phyloP scores from a whole-genome alignment of 2,888 invertebrate species.

The Platycheirus rosarum region DNA sequence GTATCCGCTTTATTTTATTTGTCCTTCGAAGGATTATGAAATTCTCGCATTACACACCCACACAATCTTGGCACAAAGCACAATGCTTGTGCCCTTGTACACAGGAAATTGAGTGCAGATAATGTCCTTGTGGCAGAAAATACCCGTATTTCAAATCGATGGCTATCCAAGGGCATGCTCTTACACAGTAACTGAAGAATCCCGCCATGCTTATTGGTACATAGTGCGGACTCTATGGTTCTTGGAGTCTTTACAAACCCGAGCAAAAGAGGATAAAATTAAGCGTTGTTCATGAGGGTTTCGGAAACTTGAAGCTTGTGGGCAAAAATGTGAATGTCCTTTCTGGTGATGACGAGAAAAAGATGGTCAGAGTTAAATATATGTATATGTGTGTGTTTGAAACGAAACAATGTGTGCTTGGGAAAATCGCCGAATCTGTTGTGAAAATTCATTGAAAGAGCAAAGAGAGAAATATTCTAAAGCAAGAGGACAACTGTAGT shows the following conservation, averaged over 20 bases:
- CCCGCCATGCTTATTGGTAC: constrained; percentile 62
- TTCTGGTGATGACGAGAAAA: constrained; percentile 19
- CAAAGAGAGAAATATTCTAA: neutral
- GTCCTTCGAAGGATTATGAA: neutral
- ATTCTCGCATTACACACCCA: neutral
- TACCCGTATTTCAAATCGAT: constrained; percentile 69
- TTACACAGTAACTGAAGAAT: constrained; percentile 48
- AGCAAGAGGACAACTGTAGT: constrained; percentile 3
- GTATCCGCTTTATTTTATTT: neutral
- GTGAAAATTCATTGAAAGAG: constrained; percentile 48
- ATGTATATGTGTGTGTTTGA: too few species aligned
- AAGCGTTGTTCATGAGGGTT: constrained; percentile 42
- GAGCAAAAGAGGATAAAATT: constrained; percentile 55
- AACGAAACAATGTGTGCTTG: constrained; percentile 52
- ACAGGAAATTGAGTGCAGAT: constrained; percentile 75
- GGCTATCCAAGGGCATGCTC: constrained; percentile 49
- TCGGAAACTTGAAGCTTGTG: neutral
- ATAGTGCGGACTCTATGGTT: constrained; percentile 15
- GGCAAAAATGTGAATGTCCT: constrained; percentile 30
- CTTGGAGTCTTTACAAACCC: constrained; percentile 15
- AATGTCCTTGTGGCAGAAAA: constrained; percentile 75
- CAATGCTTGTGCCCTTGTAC: constrained; percentile 43
- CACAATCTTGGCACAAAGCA: neutral
- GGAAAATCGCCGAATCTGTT: constrained; percentile 49
- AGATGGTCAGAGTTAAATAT: constrained; percentile 3